Percentiles rank a stretch among this genome's conserved stretches.
These are phyloP conservation scores for Diaperis boleti DNA, from an alignment of 2,888 invertebrate species.

Conservation along the genomic window DNA sequence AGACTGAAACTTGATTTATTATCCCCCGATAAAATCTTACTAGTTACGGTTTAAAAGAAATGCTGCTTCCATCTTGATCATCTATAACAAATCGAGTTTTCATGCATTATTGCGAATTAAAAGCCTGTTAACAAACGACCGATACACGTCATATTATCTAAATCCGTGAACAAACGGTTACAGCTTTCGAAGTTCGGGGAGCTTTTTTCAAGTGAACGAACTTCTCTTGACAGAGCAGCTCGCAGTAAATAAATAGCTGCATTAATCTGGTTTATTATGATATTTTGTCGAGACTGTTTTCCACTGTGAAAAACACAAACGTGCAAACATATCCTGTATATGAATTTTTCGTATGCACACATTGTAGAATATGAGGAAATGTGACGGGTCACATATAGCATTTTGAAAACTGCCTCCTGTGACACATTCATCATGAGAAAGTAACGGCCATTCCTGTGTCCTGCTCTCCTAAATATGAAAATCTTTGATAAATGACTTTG, in stretches of 20 bases:
- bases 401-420: constrained; percentile 59
- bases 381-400: constrained; percentile 58
- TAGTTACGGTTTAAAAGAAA: constrained; percentile 61
- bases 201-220: constrained; percentile 21
- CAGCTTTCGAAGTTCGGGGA: constrained; percentile 4
- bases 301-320: constrained; percentile 21
- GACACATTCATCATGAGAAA: constrained; percentile 57
- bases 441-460: constrained; percentile 45
- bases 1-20: constrained; percentile 65
- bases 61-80: constrained; percentile 56
- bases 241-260: constrained; percentile 21
- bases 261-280: constrained; percentile 34
- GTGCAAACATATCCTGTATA: constrained; percentile 28
- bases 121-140: constrained; percentile 7
- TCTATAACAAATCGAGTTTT: constrained; percentile 55
- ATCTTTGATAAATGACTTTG: constrained; percentile 49
- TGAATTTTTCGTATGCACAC: constrained; percentile 54
- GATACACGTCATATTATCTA: background rate
- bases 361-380: constrained; percentile 56
- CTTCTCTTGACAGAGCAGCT: constrained; percentile 10
- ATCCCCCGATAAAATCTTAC: constrained; percentile 63
- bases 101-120: constrained; percentile 36
- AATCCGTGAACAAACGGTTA: background rate
- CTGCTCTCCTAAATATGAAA: constrained; percentile 48
- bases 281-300: constrained; percentile 18